phyloP scores from a whole-genome alignment of 2,113 vertebrate species.

The Capreolus pygargus region DNA sequence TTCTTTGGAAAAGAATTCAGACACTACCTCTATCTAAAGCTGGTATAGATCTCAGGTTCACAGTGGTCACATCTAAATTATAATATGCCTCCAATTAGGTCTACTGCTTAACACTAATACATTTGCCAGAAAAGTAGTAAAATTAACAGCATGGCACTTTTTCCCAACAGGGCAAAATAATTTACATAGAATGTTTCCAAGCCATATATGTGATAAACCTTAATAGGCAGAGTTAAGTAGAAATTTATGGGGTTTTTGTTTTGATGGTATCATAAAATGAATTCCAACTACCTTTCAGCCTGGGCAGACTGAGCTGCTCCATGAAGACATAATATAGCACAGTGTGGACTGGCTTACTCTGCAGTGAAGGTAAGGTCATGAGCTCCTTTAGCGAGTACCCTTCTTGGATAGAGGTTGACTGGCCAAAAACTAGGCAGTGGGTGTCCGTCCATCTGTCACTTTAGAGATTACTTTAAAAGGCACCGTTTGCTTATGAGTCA shows the following conservation, averaged over 20 bases:
- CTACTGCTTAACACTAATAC: conserved; percentile 18
- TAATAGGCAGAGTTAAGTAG: conserved; percentile 20
- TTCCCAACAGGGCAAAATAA: conserved; percentile 20
- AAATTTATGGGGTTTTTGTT: conserved; percentile 1
- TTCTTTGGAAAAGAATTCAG: conserved; percentile 12
- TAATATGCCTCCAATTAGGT: conserved; percentile 24
- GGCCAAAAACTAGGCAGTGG: neutral
- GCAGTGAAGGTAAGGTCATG: neutral
- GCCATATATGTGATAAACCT: conserved; percentile 16
- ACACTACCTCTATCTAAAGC: neutral
- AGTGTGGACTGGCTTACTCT: neutral
- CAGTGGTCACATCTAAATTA: conserved; percentile 42
- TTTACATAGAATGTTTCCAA: neutral
- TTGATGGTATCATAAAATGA: conserved; percentile 37
- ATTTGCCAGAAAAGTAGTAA: conserved; percentile 60
- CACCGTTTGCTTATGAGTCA: neutral
- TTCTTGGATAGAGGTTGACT: neutral
- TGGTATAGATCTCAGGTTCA: neutral
- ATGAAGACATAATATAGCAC: neutral
- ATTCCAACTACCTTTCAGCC: neutral
- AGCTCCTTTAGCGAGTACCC: neutral
- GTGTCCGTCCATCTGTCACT: neutral
- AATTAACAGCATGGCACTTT: conserved; percentile 52
- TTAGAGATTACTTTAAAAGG: neutral
- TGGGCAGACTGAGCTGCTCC: neutral